Conservation (phyloP, 2,888 invertebrate species). For the Pimpla rufipes region DNA sequence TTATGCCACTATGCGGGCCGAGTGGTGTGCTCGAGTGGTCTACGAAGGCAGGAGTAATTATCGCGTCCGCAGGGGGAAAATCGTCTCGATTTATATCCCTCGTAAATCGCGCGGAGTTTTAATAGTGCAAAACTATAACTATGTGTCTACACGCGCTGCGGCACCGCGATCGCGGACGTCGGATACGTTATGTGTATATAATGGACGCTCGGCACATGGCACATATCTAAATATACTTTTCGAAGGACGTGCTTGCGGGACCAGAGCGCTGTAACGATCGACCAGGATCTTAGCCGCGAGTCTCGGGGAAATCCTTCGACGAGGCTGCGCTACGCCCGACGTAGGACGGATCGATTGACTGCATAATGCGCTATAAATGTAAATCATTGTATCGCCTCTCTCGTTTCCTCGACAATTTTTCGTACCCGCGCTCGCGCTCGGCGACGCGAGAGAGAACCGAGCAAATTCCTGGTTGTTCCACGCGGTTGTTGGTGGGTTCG, state of each 20-base stretch:
- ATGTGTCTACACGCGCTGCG: conserved; percentile 4
- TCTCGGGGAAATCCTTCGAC: conserved; percentile 56
- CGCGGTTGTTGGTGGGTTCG: not conserved
- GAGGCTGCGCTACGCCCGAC: conserved; percentile 3
- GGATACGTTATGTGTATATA: not conserved
- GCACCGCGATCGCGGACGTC: not conserved
- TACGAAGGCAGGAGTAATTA: conserved; percentile 60
- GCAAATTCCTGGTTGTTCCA: not conserved
- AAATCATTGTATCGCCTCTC: conserved; percentile 41
- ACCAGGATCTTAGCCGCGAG: conserved; percentile 52
- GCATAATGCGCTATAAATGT: conserved; percentile 32
- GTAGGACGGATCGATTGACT: conserved; percentile 30
- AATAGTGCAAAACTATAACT: conserved; percentile 54
- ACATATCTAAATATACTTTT: conserved; percentile 53
- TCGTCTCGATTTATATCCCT: conserved; percentile 69
- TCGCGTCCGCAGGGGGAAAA: conserved; percentile 58
- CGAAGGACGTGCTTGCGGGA: conserved; percentile 44
- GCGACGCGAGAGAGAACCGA: not conserved
- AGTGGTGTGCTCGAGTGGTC: conserved; percentile 21
- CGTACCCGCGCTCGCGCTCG: not conserved
- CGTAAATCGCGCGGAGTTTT: conserved; percentile 59
- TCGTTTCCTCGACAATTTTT: conserved; percentile 9
- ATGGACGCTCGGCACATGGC: not conserved
- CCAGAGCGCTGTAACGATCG: conserved; percentile 15
- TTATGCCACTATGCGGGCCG: not conserved